These are phyloP conservation scores for Drosophila fungiperda DNA, from an alignment of 2,888 invertebrate genomes.

Conservation along the genomic window DNA sequence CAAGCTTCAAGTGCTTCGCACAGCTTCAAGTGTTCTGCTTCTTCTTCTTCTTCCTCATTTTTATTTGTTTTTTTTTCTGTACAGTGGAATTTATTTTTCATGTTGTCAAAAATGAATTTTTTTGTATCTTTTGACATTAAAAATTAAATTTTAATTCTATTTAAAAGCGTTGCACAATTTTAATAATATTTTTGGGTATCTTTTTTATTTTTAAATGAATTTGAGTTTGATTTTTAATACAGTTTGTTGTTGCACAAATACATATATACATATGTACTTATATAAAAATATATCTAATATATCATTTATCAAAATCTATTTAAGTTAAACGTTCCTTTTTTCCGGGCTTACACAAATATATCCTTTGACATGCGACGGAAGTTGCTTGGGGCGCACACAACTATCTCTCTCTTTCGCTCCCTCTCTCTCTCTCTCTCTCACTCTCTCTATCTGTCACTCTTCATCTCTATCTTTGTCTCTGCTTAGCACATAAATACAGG, in stretches of 20 bases:
- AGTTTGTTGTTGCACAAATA: not conserved
- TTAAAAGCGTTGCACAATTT: not conserved
- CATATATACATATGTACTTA: not conserved
- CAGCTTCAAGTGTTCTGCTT: conserved; percentile 44
- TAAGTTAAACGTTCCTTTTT: not conserved
- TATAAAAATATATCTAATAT: too few relatives aligned
- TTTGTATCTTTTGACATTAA: not conserved
- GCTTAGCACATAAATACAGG: conserved; percentile 9
- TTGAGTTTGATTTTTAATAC: not conserved
- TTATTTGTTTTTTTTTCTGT: not conserved
- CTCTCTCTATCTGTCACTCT: not conserved
- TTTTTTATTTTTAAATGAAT: not conserved
- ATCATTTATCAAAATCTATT: not conserved
- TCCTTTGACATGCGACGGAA: conserved; percentile 33
- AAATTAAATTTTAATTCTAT: not conserved
- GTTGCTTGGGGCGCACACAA: conserved; percentile 22
- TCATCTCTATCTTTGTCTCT: too few relatives aligned
- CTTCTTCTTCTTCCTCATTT: not conserved
- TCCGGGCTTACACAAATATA: not conserved
- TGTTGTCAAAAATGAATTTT: not conserved
- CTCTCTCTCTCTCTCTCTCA: not conserved
- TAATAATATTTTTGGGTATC: not conserved
- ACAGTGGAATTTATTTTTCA: not conserved
- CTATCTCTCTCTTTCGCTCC: conserved; percentile 1
- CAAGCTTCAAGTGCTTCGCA: conserved; percentile 50